Percentiles rank a stretch among this genome's conserved stretches.
These are phyloP conservation scores for Chelon auratus DNA, from an alignment of 2,797 vertebrate species.

Conservation along the genomic window DNA sequence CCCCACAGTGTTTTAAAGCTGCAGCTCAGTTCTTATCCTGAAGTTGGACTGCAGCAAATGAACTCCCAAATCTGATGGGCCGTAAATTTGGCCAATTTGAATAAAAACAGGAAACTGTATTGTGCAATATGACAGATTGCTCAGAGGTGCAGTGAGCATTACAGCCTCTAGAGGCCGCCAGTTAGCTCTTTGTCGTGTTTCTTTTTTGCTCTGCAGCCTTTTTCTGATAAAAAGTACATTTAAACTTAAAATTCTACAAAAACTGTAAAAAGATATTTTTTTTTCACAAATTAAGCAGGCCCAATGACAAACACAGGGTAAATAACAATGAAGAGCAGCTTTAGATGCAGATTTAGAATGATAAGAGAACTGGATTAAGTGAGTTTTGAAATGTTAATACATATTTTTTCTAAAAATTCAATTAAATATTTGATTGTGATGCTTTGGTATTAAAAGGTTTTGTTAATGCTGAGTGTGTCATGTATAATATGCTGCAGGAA, in stretches of 20 bases:
- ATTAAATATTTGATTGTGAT: not conserved
- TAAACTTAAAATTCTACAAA: too few relatives aligned
- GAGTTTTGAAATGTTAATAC: too few relatives aligned
- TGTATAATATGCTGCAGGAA: too few relatives aligned
- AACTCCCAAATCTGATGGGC: not conserved
- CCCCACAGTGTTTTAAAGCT: too few relatives aligned
- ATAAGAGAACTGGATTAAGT: too few relatives aligned
- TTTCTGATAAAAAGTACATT: too few relatives aligned
- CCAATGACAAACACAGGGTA: too few relatives aligned
- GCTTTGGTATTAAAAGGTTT: not conserved
- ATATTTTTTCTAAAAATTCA: too few relatives aligned
- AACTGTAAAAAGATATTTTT: too few relatives aligned
- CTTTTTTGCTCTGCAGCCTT: not conserved
- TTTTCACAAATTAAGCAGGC: too few relatives aligned
- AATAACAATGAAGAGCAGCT: too few relatives aligned
- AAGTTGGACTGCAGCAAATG: not conserved
- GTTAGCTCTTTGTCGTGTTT: not conserved
- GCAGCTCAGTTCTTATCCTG: not conserved
- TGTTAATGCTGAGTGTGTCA: not conserved
- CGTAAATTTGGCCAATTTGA: not conserved
- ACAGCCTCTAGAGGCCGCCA: constrained; percentile 8
- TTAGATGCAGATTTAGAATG: too few relatives aligned
- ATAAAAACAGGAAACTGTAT: not conserved
- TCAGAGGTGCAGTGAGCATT: constrained; percentile 6
- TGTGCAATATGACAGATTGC: not conserved